Conservation (phyloP, 2,113 vertebrate species). For the Ardeotis arabs region DNA sequence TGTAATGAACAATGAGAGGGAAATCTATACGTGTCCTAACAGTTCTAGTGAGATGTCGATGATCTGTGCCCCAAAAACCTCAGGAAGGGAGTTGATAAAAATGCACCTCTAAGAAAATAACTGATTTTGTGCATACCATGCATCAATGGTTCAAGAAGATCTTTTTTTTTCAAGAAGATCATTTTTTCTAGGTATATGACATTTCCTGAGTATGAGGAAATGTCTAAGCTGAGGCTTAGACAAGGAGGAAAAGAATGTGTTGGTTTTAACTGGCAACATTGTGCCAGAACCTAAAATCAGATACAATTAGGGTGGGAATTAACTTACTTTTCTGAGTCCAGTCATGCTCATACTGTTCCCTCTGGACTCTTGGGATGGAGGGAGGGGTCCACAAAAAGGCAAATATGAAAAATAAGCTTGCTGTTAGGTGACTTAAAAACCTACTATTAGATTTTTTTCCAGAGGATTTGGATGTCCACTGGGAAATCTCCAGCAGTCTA, state of each 20-base stretch:
- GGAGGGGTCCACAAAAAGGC: background rate
- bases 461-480: background rate
- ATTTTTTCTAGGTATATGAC: background rate
- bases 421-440: background rate
- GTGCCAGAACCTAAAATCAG: background rate
- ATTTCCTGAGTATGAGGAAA: background rate
- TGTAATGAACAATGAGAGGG: conserved; percentile 71
- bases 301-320: background rate
- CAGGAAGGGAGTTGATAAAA: conserved; percentile 54
- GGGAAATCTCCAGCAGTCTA: background rate
- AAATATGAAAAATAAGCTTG: conserved; percentile 1
- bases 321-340: background rate
- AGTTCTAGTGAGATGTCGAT: conserved; percentile 53
- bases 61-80: conserved; percentile 65
- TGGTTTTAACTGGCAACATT: background rate
- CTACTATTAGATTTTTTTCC: background rate
- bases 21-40: conserved; percentile 74
- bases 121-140: background rate
- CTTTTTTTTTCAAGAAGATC: background rate
- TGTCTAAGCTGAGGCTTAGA: background rate
- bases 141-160: background rate
- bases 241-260: background rate
- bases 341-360: background rate
- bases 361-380: background rate
- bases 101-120: conserved; percentile 38